Evolutionary conservation across 2,888 invertebrate species (phyloP).

Genomic region (Steinernema carpocapsae): DNA sequence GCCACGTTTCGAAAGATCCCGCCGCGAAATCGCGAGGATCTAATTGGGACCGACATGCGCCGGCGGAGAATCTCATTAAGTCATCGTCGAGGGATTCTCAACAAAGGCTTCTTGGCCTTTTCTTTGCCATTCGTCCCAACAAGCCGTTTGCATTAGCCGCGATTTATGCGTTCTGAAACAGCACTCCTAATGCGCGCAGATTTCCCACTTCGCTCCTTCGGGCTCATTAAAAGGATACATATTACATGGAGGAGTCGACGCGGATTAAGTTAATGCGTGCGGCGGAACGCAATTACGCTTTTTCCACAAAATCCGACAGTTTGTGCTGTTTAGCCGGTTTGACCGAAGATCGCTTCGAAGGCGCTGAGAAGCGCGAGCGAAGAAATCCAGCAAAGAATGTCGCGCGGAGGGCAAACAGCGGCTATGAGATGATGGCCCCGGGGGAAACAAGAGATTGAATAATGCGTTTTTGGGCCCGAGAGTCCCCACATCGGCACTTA

Average conservation of each 20-base stretch:
- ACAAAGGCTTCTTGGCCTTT: neutral
- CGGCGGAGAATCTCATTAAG: conserved; percentile 12
- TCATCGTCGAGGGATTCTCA: conserved; percentile 3
- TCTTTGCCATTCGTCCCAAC: neutral
- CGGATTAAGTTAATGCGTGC: neutral
- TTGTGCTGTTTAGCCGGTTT: neutral
- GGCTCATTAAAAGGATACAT: conserved; percentile 27
- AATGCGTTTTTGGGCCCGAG: neutral
- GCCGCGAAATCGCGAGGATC: conserved; percentile 7
- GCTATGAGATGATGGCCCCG: neutral
- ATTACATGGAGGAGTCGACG: neutral
- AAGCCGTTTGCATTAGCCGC: neutral
- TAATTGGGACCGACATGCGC: conserved; percentile 19
- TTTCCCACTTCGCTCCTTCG: neutral
- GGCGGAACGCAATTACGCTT: conserved; percentile 12
- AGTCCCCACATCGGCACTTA: conserved; percentile 2
- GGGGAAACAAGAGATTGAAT: conserved; percentile 7
- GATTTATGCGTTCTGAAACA: conserved; percentile 19
- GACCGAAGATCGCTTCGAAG: conserved; percentile 4
- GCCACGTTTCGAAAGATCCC: conserved; percentile 5
- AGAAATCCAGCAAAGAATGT: neutral
- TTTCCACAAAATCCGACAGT: neutral
- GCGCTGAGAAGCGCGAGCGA: neutral
- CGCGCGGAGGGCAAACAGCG: neutral
- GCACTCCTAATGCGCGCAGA: neutral